Evolutionary conservation across 2,113 vertebrate species (phyloP).

Genomic region (Paramisgurnus dabryanus): DNA sequence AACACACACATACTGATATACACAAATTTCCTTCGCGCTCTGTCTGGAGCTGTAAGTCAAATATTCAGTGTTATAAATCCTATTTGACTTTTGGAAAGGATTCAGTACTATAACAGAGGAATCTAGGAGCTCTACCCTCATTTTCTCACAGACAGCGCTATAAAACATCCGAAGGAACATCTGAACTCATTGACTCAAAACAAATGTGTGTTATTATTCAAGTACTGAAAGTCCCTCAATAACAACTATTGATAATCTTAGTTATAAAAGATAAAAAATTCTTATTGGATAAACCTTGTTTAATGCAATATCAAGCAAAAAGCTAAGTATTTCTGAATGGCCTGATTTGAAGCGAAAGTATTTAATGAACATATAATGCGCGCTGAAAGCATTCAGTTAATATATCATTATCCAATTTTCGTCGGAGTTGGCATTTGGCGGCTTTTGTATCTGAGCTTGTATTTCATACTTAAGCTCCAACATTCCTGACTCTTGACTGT

Average conservation of each 20-base stretch:
- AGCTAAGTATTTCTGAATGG: too few species aligned
- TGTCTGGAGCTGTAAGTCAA: neutral
- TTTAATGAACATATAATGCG: too few species aligned
- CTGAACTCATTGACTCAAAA: conserved; percentile 3
- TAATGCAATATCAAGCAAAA: too few species aligned
- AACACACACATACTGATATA: neutral
- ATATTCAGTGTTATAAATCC: conserved; percentile 25
- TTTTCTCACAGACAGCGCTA: conserved; percentile 17
- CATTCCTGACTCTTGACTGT: too few species aligned
- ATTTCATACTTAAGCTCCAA: too few species aligned
- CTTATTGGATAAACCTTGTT: too few species aligned
- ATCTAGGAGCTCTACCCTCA: conserved; percentile 14
- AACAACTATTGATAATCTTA: neutral
- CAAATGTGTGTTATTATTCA: neutral
- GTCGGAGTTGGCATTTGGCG: too few species aligned
- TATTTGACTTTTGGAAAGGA: conserved; percentile 4
- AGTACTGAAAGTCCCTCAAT: neutral
- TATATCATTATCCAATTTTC: too few species aligned
- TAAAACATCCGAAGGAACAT: conserved; percentile 28
- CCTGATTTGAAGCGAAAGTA: too few species aligned
- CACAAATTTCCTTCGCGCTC: neutral
- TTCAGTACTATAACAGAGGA: conserved; percentile 25
- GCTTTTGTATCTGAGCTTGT: too few species aligned
- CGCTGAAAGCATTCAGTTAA: too few species aligned
- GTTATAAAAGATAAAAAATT: too few species aligned